Conservation (phyloP, 2,797 vertebrate species). For the Myotis daubentonii region DNA sequence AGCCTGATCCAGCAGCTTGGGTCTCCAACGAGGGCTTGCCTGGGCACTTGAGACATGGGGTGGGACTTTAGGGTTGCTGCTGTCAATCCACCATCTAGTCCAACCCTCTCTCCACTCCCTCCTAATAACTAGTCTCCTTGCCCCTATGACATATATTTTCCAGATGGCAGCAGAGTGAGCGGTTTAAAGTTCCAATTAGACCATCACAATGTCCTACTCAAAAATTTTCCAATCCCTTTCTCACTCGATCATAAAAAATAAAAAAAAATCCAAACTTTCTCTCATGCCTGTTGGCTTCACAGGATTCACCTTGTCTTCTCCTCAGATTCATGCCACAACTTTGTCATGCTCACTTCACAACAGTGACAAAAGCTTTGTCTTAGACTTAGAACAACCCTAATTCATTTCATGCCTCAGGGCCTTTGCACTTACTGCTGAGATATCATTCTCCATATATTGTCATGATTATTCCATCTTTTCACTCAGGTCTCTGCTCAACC, state of each 20-base stretch:
- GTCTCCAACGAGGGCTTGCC: not conserved
- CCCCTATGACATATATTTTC: not conserved
- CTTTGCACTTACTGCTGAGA: not conserved
- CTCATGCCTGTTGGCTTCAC: not conserved
- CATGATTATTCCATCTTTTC: not conserved
- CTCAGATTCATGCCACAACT: not conserved
- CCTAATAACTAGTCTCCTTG: not conserved
- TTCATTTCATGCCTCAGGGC: not conserved
- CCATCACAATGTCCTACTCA: not conserved
- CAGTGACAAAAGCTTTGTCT: not conserved
- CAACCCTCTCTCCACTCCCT: not conserved
- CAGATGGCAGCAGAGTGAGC: not conserved
- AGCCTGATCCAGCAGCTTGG: not conserved
- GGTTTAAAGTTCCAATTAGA: not conserved
- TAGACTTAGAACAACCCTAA: not conserved
- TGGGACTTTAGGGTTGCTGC: not conserved
- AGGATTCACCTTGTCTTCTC: not conserved
- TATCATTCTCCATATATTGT: not conserved
- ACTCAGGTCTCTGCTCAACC: not conserved
- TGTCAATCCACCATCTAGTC: not conserved
- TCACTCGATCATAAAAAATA: not conserved
- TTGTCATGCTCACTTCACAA: not conserved
- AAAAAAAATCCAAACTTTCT: not conserved
- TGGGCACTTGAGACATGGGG: rapidly evolving
- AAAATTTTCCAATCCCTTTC: not conserved